A percentile compares a stretch with the other conserved stretches of the same genome.
These are phyloP conservation scores for Pipa parva DNA, from an alignment of 2,113 vertebrate species.

Conservation along the genomic window DNA sequence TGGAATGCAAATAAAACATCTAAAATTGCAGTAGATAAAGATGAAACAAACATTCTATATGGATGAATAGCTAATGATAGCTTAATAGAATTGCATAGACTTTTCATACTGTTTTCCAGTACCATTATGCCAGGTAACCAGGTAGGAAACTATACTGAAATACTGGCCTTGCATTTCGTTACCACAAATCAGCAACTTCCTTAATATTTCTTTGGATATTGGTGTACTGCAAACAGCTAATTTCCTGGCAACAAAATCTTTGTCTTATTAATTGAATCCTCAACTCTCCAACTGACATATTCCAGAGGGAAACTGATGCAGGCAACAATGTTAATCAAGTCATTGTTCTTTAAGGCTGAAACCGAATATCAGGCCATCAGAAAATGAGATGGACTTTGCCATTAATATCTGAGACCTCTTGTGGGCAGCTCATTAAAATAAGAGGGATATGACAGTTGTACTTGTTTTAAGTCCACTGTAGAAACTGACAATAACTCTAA, in stretches of 20 bases:
- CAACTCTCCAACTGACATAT: slow-evolving; percentile 71
- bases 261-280: slow-evolving; percentile 79
- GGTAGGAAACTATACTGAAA: too few species aligned
- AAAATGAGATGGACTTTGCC: slow-evolving; percentile 72
- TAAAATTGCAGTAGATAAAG: too few species aligned
- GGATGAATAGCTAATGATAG: too few species aligned
- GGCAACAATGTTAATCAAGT: slow-evolving; percentile 74
- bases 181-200: not conserved
- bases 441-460: slow-evolving; percentile 72
- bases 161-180: too few species aligned
- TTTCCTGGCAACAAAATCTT: slow-evolving; percentile 65
- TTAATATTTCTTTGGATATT: not conserved
- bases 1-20: too few species aligned
- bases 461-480: slow-evolving; percentile 59
- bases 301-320: slow-evolving; percentile 72
- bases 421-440: slow-evolving; percentile 76
- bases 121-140: too few species aligned
- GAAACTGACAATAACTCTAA: slow-evolving; percentile 75
- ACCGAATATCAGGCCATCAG: slow-evolving; percentile 70
- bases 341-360: slow-evolving; percentile 63
- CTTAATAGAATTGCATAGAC: too few species aligned
- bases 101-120: too few species aligned
- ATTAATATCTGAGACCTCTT: slow-evolving; percentile 66
- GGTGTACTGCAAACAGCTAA: not conserved
- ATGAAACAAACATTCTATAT: too few species aligned